Percentiles rank a stretch among this genome's conserved stretches.
phyloP scores from a whole-genome alignment of 2,797 vertebrate genomes.

The Enteromius unitaeniatus region DNA sequence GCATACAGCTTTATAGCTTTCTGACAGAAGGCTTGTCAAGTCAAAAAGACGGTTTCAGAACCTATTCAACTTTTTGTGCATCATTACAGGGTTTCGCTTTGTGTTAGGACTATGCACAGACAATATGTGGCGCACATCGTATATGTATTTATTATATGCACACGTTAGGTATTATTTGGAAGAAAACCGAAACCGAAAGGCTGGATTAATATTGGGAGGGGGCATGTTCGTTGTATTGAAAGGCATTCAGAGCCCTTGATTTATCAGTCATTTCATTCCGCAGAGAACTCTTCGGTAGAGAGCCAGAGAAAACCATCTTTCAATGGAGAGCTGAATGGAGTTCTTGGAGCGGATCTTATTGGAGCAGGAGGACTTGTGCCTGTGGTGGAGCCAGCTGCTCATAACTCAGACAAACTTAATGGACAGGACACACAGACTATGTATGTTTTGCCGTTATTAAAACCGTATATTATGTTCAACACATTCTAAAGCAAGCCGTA shows the following conservation, averaged over 20 bases:
- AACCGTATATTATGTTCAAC: neutral
- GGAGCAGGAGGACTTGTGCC: conserved; percentile 76
- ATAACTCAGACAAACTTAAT: conserved; percentile 79
- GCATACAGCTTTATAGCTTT: neutral
- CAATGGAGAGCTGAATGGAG: conserved; percentile 95
- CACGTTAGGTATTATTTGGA: neutral
- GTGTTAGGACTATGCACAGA: neutral
- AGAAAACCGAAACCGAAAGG: neutral
- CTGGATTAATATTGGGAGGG: too few species aligned
- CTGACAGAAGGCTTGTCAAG: neutral
- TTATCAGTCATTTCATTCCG: conserved; percentile 20
- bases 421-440: conserved; percentile 90
- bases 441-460: conserved; percentile 74
- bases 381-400: conserved; percentile 78
- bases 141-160: neutral
- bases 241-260: too few species aligned
- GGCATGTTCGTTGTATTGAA: neutral
- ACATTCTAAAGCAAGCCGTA: neutral
- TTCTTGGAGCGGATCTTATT: conserved; percentile 86
- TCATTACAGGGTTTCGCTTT: neutral
- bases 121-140: too few species aligned
- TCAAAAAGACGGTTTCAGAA: neutral
- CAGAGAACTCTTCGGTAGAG: conserved; percentile 79
- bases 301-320: conserved; percentile 84
- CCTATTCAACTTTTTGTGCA: neutral